A percentile compares a stretch with the other conserved stretches of the same genome.
Evolutionary conservation across 2,888 invertebrate species (phyloP).

Genomic region (Aphidoletes aphidimyza): DNA sequence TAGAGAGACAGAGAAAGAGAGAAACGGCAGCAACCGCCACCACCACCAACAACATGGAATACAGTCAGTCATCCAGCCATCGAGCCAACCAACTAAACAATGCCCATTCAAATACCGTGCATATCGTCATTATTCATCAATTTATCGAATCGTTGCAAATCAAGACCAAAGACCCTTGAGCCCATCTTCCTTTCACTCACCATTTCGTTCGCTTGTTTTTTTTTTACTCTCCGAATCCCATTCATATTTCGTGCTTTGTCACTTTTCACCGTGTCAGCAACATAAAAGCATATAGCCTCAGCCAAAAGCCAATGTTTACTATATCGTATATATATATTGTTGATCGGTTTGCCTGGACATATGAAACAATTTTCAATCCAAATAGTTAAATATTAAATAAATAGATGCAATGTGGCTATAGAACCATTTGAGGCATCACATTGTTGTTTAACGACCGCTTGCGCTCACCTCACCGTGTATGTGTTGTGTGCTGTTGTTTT

Average conservation of each 20-base stretch:
- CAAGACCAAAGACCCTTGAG: constrained; percentile 52
- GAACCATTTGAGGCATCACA: constrained; percentile 46
- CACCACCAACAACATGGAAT: no score
- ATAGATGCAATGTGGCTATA: not conserved
- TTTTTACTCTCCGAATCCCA: not conserved
- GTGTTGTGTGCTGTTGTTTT: no score
- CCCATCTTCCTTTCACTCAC: constrained; percentile 14
- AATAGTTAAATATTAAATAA: constrained; percentile 38
- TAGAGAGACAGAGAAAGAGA: not conserved
- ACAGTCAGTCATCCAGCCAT: not conserved
- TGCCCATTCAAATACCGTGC: constrained; percentile 10
- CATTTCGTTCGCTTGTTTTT: not conserved
- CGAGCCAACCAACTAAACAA: not conserved
- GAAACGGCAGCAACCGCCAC: not conserved
- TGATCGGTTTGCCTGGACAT: constrained; percentile 1
- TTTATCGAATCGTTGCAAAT: constrained; percentile 50
- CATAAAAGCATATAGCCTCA: no score
- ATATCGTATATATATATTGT: no score
- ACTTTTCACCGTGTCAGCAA: not conserved
- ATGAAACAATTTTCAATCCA: constrained; percentile 39
- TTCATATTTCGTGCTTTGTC: not conserved
- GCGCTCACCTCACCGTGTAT: not conserved
- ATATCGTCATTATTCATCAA: constrained; percentile 53
- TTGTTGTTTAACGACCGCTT: constrained; percentile 30
- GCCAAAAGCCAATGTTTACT: no score